Evolutionary conservation across 1,140 invertebrate species (phyloP).

Genomic region (Magallana gigas): DNA sequence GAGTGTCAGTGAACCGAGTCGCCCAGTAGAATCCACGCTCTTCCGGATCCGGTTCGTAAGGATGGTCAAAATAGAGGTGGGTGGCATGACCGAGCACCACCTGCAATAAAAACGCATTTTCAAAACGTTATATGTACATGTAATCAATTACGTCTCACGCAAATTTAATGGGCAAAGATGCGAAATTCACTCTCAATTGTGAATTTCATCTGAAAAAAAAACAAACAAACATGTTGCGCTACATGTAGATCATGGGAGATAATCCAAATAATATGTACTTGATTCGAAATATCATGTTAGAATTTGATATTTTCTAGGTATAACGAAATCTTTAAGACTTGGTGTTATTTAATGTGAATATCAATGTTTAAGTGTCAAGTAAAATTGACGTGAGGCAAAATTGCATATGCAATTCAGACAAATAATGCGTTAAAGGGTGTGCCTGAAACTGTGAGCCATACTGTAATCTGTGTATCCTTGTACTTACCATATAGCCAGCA

Average conservation of each 20-base stretch:
- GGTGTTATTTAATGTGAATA: too few relatives aligned
- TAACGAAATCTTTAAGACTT: too few relatives aligned
- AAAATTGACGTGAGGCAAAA: too few relatives aligned
- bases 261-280: background rate
- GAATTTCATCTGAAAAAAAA: background rate
- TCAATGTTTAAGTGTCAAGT: too few relatives aligned
- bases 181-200: background rate
- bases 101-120: constrained; percentile 53
- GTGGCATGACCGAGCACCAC: constrained; percentile 74
- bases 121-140: too few relatives aligned
- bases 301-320: background rate
- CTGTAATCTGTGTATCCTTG: background rate
- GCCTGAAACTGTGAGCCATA: background rate
- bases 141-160: too few relatives aligned
- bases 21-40: constrained; percentile 76
- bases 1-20: constrained; percentile 68
- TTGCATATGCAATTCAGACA: too few relatives aligned
- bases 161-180: too few relatives aligned
- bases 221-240: background rate
- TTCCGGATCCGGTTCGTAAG: constrained; percentile 74
- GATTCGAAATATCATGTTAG: background rate
- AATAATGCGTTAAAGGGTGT: too few relatives aligned
- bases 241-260: background rate
- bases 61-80: constrained; percentile 76
- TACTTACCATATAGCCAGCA: too few relatives aligned